Percentiles rank a stretch among this genome's conserved stretches.
These are phyloP conservation scores for Serilophus lunatus DNA, from an alignment of 2,113 vertebrate species.

Conservation along the genomic window DNA sequence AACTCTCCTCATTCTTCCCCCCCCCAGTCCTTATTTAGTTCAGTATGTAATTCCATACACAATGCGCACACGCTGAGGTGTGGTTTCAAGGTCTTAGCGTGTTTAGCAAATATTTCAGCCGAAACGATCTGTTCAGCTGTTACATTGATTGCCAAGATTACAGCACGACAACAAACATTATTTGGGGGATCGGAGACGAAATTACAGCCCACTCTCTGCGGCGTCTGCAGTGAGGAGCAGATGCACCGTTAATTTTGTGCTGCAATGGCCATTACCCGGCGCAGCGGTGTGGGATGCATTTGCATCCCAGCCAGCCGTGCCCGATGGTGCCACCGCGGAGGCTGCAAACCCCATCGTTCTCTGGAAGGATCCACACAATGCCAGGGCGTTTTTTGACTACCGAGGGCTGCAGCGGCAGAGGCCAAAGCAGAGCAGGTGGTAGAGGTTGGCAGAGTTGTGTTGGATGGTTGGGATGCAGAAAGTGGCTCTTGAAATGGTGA, in stretches of 20 bases:
- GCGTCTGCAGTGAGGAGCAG: slow-evolving; percentile 68
- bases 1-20: background rate
- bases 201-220: slow-evolving; percentile 64
- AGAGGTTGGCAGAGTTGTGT: background rate
- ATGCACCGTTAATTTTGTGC: slow-evolving; percentile 64
- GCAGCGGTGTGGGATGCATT: background rate
- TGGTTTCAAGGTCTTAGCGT: slow-evolving; percentile 75
- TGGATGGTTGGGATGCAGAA: background rate
- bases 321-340: background rate
- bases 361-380: background rate
- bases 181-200: slow-evolving; percentile 66
- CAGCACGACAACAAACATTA: slow-evolving; percentile 73
- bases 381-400: background rate
- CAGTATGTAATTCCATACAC: slow-evolving; percentile 20
- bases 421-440: background rate
- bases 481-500: background rate
- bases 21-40: slow-evolving; percentile 26
- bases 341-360: background rate
- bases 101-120: slow-evolving; percentile 80
- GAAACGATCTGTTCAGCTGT: slow-evolving; percentile 76
- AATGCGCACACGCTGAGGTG: slow-evolving; percentile 65
- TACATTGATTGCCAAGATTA: slow-evolving; percentile 76
- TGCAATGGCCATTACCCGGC: slow-evolving; percentile 35
- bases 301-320: background rate
- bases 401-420: background rate